These are phyloP conservation scores for Sebastes hubbsi DNA, from an alignment of 2,797 vertebrate species.

Conservation along the genomic window DNA sequence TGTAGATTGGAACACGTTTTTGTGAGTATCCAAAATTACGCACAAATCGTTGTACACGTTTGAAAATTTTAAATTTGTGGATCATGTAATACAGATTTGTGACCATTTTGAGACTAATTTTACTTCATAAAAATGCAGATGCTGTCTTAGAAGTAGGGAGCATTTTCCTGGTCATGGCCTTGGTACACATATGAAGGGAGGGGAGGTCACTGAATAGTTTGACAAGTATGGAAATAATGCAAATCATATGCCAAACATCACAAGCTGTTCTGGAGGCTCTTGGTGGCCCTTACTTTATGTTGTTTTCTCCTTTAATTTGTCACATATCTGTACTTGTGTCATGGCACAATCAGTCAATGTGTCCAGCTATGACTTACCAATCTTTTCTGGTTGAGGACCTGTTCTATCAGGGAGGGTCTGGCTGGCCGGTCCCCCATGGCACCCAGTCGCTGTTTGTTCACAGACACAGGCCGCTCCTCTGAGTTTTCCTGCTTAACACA, in stretches of 20 bases:
- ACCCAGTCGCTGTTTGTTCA: constrained; percentile 93
- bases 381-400: constrained; percentile 98
- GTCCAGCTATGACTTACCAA: constrained; percentile 82
- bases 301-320: too few species aligned
- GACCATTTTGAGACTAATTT: too few species aligned
- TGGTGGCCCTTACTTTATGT: neutral
- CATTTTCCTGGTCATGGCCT: neutral
- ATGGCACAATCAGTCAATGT: neutral
- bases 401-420: constrained; percentile 94
- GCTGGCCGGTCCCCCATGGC: constrained; percentile 92
- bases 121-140: neutral
- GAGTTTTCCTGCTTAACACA: constrained; percentile 83
- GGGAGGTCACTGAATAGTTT: neutral
- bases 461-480: constrained; percentile 90
- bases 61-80: too few species aligned
- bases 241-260: neutral
- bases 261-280: neutral
- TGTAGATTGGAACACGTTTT: too few species aligned
- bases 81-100: too few species aligned
- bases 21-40: too few species aligned
- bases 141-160: neutral
- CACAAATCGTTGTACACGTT: too few species aligned
- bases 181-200: neutral
- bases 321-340: neutral
- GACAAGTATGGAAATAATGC: neutral